A percentile compares a stretch with the other conserved stretches of the same genome.
Conservation (phyloP, 2,797 vertebrate species). For the Pipistrellus pygmaeus region DNA sequence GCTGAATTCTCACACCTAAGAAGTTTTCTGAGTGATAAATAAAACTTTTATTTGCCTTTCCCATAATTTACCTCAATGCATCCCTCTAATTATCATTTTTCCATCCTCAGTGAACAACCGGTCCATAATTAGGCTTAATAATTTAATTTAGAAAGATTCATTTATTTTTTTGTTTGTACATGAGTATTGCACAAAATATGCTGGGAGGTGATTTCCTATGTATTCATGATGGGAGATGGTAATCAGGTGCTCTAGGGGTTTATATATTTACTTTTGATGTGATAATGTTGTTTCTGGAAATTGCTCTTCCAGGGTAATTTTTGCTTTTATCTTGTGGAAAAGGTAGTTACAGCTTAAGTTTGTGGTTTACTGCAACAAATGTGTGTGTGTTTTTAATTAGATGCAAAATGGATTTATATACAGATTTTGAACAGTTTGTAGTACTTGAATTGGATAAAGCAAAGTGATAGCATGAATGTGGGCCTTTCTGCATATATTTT, state of each 20-base stretch:
- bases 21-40: slow-evolving; percentile 58
- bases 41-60: slow-evolving; percentile 79
- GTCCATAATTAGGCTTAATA: slow-evolving; percentile 65
- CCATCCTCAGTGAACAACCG: slow-evolving; percentile 39
- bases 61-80: slow-evolving; percentile 66
- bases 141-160: slow-evolving; percentile 65
- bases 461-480: neutral
- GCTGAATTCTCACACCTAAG: slow-evolving; percentile 64
- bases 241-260: neutral
- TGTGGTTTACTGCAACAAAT: neutral
- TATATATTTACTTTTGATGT: neutral
- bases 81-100: slow-evolving; percentile 78
- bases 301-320: slow-evolving; percentile 6
- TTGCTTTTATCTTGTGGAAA: slow-evolving; percentile 19
- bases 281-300: neutral
- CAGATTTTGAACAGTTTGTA: neutral
- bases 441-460: neutral
- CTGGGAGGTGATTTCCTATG: neutral
- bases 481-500: neutral
- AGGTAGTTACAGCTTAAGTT: neutral
- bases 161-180: slow-evolving; percentile 53
- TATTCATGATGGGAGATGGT: neutral
- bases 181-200: neutral
- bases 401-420: neutral
- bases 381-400: neutral